Base-by-base conservation (phyloP, 2,888 invertebrate genomes). In the Epistrophella euchroma region DNA sequence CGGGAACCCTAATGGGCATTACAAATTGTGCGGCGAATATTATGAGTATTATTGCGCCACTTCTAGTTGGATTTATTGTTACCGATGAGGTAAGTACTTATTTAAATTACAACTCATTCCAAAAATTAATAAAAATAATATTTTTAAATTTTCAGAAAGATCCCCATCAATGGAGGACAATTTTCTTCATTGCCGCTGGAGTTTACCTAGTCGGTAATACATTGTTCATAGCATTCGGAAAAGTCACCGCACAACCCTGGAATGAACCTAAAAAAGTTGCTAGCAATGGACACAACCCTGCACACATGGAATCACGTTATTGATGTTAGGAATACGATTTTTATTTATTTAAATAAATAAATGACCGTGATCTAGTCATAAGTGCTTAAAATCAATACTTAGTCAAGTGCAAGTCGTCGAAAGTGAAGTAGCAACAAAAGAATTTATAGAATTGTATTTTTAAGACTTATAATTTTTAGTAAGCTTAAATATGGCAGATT, bases 1-100 rank as follows among this genome's bases (percentile, higher is more conserved):
- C 97, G 2, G 97, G 97, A 43, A 95, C 96, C 0, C 92, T 97
- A 88, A 97, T 97, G 97, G 97, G 92, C 5, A 95, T 97, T 88
- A 97, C 97, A 1, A 97, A 97, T 90, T 95, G 96, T 15, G 93
- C 94, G 15, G 96, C 96, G 0, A 97, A 96, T 89, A 93, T 97
- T 15, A 95, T 96, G 92, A 96, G 97, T 73, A 95, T 97, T 82
- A 93, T 97, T 88, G 97, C 97, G 0, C 97, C 97, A 0, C 92
- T 96, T 1, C 93, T 95, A 25, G 96, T 96, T 0, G 95, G 96
- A 10, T 91, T 94, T n/a, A 94, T 97, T 28, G 95, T 97, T 2
- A 92, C 93, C 6, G 94, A 96, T 90, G 94, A 95, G 93, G 97
- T 96, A 91, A 32, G 9, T 32, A 32, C 32, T 32, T 2, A 2